Base-by-base conservation (phyloP, 2,113 vertebrate genomes). In the Mirounga angustirostris region DNA sequence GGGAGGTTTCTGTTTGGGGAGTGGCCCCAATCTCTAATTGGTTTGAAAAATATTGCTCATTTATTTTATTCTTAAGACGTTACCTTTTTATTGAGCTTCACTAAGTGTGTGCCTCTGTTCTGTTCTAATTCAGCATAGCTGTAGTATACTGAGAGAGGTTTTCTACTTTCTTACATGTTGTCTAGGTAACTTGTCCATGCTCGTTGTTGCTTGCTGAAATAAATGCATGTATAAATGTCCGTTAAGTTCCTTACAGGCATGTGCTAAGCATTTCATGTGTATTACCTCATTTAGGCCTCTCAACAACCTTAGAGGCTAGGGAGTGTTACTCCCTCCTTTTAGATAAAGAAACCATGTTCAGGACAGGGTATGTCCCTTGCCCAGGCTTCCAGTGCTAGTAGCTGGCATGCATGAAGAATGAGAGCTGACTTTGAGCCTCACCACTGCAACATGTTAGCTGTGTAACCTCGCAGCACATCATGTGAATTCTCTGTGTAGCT, bases 21-120 rank as follows among this genome's bases (percentile, higher is more conserved):
- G 65, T 94, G 84, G n/a, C 73, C 85, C 58, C 83, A 65, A 21
- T 74, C 83, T 92, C 85, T 95, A 94, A 97, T 88, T 97, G 69
- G 54, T 28, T 87, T 94, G 54, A 91, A 95, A 98, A 97, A 54
- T 97, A 97, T 43, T 96, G 96, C 52, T 98, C 90, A 97, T 97
- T 95, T 97, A 59, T 89, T 80, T 97, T 89, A 67, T 92, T 93
- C 69, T 78, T 97, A 94, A 87, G 74, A 22, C 13, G 19, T 94
- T 93, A 52, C 65, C 81, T 95, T 89, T 92, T 46, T 95, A 30
- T 87, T 82, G 67, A 71, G 71, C 40, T 80, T 90, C 14, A 58
- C 0, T 88, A 87, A 88, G 28, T 90, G 81, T 33, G 0, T 76
- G 30, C 83, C 96, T 67, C 74, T 46, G 0, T 88, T 50, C 33